These are phyloP conservation scores for Glomeris maerens DNA, from an alignment of 1,140 invertebrate genomes.

Conservation along the genomic window DNA sequence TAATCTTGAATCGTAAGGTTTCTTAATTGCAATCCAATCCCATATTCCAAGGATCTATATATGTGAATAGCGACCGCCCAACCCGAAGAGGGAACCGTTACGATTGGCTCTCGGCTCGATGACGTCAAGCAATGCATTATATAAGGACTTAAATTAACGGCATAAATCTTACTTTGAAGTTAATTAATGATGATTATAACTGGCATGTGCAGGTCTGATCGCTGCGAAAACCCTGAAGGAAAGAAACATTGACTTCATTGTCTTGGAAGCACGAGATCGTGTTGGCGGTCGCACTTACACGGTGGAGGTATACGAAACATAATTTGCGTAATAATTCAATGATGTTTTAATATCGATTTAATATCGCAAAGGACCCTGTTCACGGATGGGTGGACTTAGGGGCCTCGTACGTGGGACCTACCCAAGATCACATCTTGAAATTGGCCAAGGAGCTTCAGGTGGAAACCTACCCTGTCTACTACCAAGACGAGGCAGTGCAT, in stretches of 20 bases:
- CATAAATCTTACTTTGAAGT: not conserved
- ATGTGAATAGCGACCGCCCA: too few species aligned
- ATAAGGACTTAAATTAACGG: not conserved
- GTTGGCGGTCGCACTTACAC: conserved; percentile 4
- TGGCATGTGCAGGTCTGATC: conserved; percentile 12
- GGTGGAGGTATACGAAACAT: not conserved
- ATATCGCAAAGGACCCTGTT: conserved; percentile 9
- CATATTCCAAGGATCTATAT: not conserved
- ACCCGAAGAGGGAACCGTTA: too few species aligned
- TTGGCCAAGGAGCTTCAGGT: conserved; percentile 27
- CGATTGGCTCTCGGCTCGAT: too few species aligned
- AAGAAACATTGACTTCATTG: conserved; percentile 13
- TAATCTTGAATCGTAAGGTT: too few species aligned
- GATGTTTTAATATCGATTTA: not conserved
- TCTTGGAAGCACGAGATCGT: conserved; percentile 15
- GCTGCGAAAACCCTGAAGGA: conserved; percentile 13
- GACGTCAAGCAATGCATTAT: too few species aligned
- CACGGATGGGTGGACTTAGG: conserved; percentile 24
- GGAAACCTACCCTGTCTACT: conserved; percentile 26
- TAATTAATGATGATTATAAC: not conserved
- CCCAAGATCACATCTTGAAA: conserved; percentile 20
- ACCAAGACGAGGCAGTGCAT: conserved; percentile 16
- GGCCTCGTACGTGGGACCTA: conserved; percentile 24
- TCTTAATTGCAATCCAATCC: not conserved
- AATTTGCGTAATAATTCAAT: not conserved